These are phyloP conservation scores for Dryococelus australis DNA, from an alignment of 2,888 invertebrate species.

Conservation along the genomic window DNA sequence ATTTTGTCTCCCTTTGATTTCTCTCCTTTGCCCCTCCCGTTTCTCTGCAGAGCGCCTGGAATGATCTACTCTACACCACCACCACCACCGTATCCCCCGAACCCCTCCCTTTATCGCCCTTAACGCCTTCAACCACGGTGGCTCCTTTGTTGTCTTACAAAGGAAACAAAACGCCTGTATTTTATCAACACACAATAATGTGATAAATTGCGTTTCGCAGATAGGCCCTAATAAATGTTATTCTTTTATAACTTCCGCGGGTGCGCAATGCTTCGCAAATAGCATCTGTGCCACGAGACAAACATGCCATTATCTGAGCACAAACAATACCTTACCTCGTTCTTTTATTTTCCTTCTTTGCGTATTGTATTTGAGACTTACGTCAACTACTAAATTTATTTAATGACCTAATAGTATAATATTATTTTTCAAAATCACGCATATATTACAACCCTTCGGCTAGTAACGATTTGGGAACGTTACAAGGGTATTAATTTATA, in stretches of 20 bases:
- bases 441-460: too few species aligned
- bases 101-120: too few species aligned
- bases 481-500: too few species aligned
- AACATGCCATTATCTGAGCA: neutral
- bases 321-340: neutral
- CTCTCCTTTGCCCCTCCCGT: neutral
- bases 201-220: neutral
- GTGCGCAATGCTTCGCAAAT: neutral
- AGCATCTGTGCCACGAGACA: neutral
- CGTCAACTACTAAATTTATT: too few species aligned
- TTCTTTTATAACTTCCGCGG: neutral
- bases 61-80: neutral
- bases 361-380: too few species aligned
- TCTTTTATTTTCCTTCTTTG: neutral
- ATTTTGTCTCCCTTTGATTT: neutral
- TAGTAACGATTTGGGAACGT: too few species aligned
- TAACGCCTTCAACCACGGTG: too few species aligned
- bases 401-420: too few species aligned
- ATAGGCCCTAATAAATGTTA: conserved; percentile 4
- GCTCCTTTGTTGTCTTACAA: neutral
- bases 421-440: too few species aligned
- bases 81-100: neutral
- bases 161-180: conserved; percentile 4
- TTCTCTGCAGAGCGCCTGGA: neutral
- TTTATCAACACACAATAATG: neutral